Base-by-base conservation (phyloP, 2,888 invertebrate species). In the Piscicola geometra region DNA sequence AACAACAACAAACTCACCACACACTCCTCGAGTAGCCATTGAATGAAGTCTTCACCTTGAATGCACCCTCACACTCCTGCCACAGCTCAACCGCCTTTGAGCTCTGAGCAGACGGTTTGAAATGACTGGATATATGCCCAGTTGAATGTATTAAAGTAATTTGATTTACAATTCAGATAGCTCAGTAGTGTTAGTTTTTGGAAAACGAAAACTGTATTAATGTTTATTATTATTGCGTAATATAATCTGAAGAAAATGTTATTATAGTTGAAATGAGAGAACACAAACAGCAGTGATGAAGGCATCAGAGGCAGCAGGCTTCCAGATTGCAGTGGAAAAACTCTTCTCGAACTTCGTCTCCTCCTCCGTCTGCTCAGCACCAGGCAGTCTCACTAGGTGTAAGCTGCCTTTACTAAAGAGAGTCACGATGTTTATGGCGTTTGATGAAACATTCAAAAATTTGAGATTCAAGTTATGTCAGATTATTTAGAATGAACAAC, bases 11-110 rank as follows among this genome's bases (percentile, higher is more conserved):
- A 56, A 56, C 60, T 5, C 60, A 56, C 60, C 60, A 56, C 25
- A 56, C 60, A 56, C n/a, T 56, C 60, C 60, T 56, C 5, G 60
- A 56, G 60, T 56, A 56, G 60, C 60, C 60, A 5, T 21, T 21
- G n/a, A 56, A 56, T 3, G 60, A 25, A n/a, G 15, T 56, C 60
- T 56, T 56, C 12, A 56, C 60, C n/a, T 56, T 5, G 60, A 25
- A 56, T 5, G 9, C 60, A 25, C n/a, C 60, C 5, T 21, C n/a
- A 18, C 21, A 5, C 21, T 25, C 25, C 25, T 56, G 60, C 60
- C 60, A 56, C 25, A 56, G 60, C 5, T 25, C 25, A 3, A 56
- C 25, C 5, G n/a, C n/a, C 60, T 56, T 56, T 25, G 60, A 15
- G 60, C 60, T 56, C 60, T 56, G 60, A 21, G n/a, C n/a, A n/a